phyloP scores from a whole-genome alignment of 1,140 invertebrate species.

The Akabosia matsudoensis region DNA sequence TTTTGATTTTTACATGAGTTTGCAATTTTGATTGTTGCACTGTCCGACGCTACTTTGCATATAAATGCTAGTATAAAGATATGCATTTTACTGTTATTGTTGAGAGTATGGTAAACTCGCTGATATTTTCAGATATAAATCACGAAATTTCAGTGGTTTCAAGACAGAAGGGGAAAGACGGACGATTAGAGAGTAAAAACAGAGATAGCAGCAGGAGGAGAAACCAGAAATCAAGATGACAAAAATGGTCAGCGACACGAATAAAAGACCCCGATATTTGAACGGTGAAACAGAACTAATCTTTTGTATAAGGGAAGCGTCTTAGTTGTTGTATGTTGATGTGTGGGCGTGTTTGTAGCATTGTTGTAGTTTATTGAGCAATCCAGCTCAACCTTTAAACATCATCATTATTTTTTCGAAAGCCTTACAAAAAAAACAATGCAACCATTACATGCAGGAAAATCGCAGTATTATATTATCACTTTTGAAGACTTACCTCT shows the following conservation, averaged over 20 bases:
- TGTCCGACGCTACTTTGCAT: background rate
- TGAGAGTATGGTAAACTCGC: background rate
- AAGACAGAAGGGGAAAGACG: background rate
- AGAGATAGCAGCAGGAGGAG: background rate
- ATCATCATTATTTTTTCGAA: background rate
- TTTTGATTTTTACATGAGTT: constrained; percentile 4
- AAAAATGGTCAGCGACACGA: constrained; percentile 20
- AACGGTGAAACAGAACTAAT: too few species aligned
- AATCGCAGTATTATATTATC: background rate
- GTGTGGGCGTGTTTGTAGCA: constrained; percentile 3
- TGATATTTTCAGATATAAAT: constrained; percentile 19
- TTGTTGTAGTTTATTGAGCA: background rate
- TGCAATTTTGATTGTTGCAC: constrained; percentile 1
- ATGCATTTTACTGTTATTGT: background rate
- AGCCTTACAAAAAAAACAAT: background rate
- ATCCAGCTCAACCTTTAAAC: background rate
- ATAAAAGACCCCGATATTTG: background rate
- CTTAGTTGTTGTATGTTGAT: background rate
- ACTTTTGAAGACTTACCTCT: background rate
- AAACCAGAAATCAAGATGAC: constrained; percentile 19
- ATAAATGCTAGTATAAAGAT: background rate
- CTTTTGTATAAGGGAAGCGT: background rate
- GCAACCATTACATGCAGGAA: background rate
- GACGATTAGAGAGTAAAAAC: background rate
- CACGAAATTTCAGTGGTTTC: background rate